Percentiles rank a stretch among this genome's conserved stretches.
These are phyloP conservation scores for Macrobrachium rosenbergii DNA, from an alignment of 1,140 invertebrate species.

Conservation along the genomic window DNA sequence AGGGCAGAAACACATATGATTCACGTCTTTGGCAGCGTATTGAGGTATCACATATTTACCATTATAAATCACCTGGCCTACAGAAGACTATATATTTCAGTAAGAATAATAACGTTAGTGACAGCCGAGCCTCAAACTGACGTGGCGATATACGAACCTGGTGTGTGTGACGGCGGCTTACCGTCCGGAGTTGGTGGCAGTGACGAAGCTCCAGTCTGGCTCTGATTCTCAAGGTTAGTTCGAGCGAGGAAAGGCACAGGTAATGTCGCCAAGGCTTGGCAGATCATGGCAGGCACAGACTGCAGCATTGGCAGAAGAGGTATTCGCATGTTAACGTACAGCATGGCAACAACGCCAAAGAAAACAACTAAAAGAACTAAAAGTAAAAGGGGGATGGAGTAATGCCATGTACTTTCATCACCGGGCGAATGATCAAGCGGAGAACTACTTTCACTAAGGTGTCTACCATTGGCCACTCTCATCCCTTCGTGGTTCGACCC, in stretches of 20 bases:
- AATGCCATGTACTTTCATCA: constrained; percentile 54
- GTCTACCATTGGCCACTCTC: constrained; percentile 43
- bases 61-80: too few relatives aligned
- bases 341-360: constrained; percentile 45
- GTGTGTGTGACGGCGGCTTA: not conserved
- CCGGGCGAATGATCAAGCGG: not conserved
- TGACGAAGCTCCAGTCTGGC: not conserved
- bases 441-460: constrained; percentile 30
- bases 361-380: constrained; percentile 55
- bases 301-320: constrained; percentile 51
- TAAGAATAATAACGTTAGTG: not conserved
- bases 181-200: not conserved
- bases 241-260: constrained; percentile 55
- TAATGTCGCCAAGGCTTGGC: constrained; percentile 25
- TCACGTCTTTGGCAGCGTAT: too few relatives aligned
- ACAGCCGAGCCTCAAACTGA: not conserved
- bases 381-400: constrained; percentile 45
- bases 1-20: too few relatives aligned
- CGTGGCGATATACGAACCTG: not conserved
- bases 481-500: constrained; percentile 22
- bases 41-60: too few relatives aligned
- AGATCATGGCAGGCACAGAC: constrained; percentile 49
- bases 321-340: constrained; percentile 55
- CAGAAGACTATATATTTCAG: not conserved
- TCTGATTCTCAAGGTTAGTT: constrained; percentile 12